Base-by-base conservation (phyloP, 2,113 vertebrate genomes). In the Engystomops pustulosus region DNA sequence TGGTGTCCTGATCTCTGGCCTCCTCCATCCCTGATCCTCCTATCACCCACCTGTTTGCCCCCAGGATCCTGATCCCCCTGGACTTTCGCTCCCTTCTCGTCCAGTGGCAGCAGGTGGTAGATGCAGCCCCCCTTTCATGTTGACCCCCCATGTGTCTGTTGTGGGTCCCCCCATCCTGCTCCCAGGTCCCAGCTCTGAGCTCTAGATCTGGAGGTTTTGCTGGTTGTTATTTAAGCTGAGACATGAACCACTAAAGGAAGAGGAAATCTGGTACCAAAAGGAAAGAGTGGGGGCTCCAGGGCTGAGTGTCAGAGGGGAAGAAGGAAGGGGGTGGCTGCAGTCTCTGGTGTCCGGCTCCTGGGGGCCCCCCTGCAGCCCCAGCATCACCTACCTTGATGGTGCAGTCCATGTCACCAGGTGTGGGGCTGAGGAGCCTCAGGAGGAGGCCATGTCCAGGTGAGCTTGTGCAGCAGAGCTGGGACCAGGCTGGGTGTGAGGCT, bases 241-340 rank as follows among this genome's bases (percentile, higher is more conserved):
- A 95, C 94, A 94, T 95, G 86, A 86, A 94, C 95, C 95, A 94
- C 94, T 91, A 95, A 95, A 93, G 95, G 95, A 95, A 95, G 94
- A 95, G 95, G 94, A 95, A 95, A 94, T 94, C 95, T 95, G 93
- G 94, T 94, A 94, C 91, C 88, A 95, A 93, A 94, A 95, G 94
- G 95, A 95, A 95, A 95, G 94, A 95, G 94, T 94, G 94, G 94
- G 86, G 93, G 94, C 90, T 92, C 91, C 75, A 89, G 86, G 91
- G 93, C 86, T 85, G 67, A 85, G 71, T 68, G 27, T 71, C 65
- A 86, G 76, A 71, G 89, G 92, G 90, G 15, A 45, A 86, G 80
- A 67, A 89, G 92, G 90, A 8, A 53, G 60, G 82, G 60, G 58
- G 71, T 15, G 44, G 81, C 72, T 25, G 68, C 34, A 41, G 36